These are phyloP conservation scores for Solenodon paradoxus DNA, from an alignment of 2,113 vertebrate genomes.

Conservation along the genomic window DNA sequence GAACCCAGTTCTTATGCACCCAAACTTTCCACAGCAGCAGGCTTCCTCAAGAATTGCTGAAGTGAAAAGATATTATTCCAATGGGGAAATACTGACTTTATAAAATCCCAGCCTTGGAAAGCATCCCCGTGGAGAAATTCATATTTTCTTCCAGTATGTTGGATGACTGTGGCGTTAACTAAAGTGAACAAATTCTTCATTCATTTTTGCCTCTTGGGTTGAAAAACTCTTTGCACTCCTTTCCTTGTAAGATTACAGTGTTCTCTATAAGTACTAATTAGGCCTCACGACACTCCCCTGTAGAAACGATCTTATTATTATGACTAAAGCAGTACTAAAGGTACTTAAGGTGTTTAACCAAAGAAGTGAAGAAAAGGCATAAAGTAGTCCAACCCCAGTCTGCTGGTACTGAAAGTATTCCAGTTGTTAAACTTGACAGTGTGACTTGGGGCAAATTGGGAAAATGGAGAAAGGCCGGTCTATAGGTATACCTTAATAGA, in stretches of 20 bases:
- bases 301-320: constrained; percentile 66
- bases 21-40: neutral
- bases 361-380: constrained; percentile 35
- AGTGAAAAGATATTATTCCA: constrained; percentile 8
- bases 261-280: constrained; percentile 64
- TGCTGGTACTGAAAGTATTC: neutral
- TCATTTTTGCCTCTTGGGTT: constrained; percentile 27
- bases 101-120: constrained; percentile 36
- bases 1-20: neutral
- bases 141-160: neutral
- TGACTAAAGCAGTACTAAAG: constrained; percentile 50
- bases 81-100: constrained; percentile 21
- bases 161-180: constrained; percentile 4
- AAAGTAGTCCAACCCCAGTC: neutral
- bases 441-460: neutral
- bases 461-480: neutral
- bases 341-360: constrained; percentile 48
- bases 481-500: neutral
- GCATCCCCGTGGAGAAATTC: neutral
- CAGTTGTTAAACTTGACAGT: neutral
- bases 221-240: constrained; percentile 24
- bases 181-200: constrained; percentile 38
- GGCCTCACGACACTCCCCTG: constrained; percentile 47
- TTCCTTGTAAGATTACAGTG: constrained; percentile 47
- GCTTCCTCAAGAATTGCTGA: neutral